Base-by-base conservation (phyloP, 2,797 vertebrate species). In the Melanotaenia maccullochi region DNA sequence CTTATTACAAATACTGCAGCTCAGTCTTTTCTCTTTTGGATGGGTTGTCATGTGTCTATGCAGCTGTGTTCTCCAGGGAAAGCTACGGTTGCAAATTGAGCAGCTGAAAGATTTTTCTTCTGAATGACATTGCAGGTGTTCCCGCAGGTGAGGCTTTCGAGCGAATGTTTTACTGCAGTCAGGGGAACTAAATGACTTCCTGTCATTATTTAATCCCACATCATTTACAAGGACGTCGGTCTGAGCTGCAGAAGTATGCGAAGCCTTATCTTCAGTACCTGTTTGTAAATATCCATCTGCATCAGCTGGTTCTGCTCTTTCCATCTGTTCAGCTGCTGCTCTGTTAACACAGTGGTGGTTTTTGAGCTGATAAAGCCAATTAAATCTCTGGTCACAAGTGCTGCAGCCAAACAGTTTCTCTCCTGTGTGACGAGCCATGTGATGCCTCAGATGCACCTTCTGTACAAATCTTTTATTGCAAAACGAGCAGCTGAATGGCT, bases 301-400 rank as follows among this genome's bases (percentile, higher is more conserved):
- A 22, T 62, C 22, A 0, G 51, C 38, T 5, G 20, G 30, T 36
- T 16, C 32, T 36, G 30, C 33, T 65, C 22, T 28, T 30, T 44
- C 54, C 20, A 11, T 54, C 47, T 24, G 62, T 25, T 36, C 24
- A 38, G 38, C 25, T 33, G 32, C 35, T 24, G 25, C 22, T 40
- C 35, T 56, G 11, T 3, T 38, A 3, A 18, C n/a, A 60, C 56
- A 68, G 30, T 35, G 42, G 16, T 68, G 66, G 0, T 49, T 68
- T 59, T 49, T 68, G 30, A 68, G 40, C 42, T 68, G 66, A 33
- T 60, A 59, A 8, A 66, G 24, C 64, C 54, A 57, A 22, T 44
- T 44, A 32, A 57, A 67, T 16, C 36, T 44, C 16, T 57, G n/a
- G 25, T 40, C 49, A 42, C 59, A 71, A 13, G 51, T 5, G 7